phyloP scores from a whole-genome alignment of 2,797 vertebrate genomes.

The Chloroceryle amazona region DNA sequence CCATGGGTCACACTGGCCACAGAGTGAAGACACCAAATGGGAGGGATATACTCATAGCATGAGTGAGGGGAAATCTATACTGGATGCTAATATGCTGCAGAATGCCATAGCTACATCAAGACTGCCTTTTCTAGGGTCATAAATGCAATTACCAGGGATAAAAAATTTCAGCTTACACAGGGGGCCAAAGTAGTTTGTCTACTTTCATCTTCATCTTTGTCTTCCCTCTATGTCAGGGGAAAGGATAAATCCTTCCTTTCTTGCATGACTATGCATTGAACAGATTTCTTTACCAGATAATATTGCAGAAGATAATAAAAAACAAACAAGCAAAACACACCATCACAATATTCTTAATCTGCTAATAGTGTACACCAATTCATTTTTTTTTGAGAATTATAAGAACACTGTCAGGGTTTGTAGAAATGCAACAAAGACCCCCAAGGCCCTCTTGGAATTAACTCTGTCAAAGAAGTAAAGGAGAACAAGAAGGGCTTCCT shows the following conservation, averaged over 20 bases:
- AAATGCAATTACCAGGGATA: neutral
- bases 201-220: neutral
- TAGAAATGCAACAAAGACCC: too few species aligned
- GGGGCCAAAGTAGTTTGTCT: neutral
- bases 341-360: neutral
- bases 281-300: neutral
- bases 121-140: neutral
- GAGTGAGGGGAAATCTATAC: neutral
- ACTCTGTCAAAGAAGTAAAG: too few species aligned
- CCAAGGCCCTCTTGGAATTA: too few species aligned
- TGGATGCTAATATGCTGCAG: neutral
- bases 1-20: neutral
- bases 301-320: neutral
- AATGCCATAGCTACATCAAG: neutral
- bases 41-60: neutral
- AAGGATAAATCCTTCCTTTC: neutral
- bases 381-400: too few species aligned
- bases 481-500: too few species aligned
- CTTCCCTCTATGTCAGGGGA: neutral
- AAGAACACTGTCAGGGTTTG: too few species aligned
- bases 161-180: neutral
- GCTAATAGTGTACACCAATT: neutral
- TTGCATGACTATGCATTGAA: neutral
- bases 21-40: neutral
- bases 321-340: neutral